These are phyloP conservation scores for Anser brachyrhynchus DNA, from an alignment of 2,113 vertebrate species.

Conservation along the genomic window DNA sequence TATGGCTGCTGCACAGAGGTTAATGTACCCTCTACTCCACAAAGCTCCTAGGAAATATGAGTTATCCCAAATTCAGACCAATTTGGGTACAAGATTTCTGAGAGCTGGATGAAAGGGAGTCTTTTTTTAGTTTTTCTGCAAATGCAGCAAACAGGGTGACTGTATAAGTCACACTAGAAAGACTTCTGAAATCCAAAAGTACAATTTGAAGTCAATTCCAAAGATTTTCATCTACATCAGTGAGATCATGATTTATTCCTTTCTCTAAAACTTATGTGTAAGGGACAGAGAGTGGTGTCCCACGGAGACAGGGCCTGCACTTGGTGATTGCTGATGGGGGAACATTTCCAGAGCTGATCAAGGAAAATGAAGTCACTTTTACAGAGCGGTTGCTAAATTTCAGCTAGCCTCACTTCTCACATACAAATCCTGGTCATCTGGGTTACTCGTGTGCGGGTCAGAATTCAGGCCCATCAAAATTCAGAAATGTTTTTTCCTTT, in stretches of 20 bases:
- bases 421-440: not conserved
- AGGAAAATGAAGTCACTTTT: not conserved
- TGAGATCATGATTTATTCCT: not conserved
- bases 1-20: not conserved
- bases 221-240: not conserved
- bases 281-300: not conserved
- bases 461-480: not conserved
- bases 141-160: not conserved
- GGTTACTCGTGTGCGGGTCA: not conserved
- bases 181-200: not conserved
- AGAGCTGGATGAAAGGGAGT: not conserved
- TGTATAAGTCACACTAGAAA: not conserved
- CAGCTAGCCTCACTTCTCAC: not conserved
- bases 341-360: not conserved
- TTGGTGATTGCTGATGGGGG: not conserved
- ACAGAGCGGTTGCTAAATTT: not conserved
- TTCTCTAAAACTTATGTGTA: not conserved
- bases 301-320: not conserved
- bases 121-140: not conserved
- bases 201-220: not conserved
- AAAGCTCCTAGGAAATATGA: not conserved
- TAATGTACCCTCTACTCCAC: not conserved
- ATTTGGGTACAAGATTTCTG: not conserved
- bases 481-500: not conserved
- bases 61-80: not conserved